Conservation (phyloP, 2,888 invertebrate genomes). For the Patella caerulea region DNA sequence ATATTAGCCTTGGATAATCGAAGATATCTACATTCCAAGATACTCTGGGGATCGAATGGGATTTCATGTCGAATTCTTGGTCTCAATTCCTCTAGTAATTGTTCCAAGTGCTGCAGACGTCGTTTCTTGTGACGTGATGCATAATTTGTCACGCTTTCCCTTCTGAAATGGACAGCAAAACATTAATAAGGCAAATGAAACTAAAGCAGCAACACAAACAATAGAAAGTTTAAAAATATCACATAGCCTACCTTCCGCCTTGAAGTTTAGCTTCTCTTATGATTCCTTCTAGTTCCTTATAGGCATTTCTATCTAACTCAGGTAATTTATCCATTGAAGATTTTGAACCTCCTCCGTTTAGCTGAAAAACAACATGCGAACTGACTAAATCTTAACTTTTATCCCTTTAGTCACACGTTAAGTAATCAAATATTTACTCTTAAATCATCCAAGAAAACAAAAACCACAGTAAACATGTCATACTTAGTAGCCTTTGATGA, state of each 20-base stretch:
- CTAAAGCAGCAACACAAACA: too few relatives aligned
- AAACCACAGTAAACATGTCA: too few relatives aligned
- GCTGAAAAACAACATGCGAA: too few relatives aligned
- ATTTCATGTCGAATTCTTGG: slow-evolving; percentile 24
- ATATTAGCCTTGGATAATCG: slow-evolving; percentile 52
- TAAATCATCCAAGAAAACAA: too few relatives aligned
- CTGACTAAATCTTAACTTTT: too few relatives aligned
- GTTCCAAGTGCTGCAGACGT: slow-evolving; percentile 45
- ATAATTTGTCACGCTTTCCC: neutral
- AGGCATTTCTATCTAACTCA: neutral
- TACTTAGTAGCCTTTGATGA: too few relatives aligned
- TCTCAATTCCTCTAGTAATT: slow-evolving; percentile 36
- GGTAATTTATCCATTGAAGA: neutral
- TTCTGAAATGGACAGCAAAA: neutral
- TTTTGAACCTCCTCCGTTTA: too few relatives aligned
- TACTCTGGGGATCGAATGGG: slow-evolving; percentile 38
- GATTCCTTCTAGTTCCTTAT: neutral
- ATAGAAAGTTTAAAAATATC: too few relatives aligned
- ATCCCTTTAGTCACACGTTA: too few relatives aligned
- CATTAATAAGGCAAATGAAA: too few relatives aligned
- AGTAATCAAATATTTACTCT: too few relatives aligned
- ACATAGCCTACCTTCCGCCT: too few relatives aligned
- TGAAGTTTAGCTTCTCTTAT: neutral
- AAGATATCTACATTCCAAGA: slow-evolving; percentile 54
- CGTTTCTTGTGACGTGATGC: slow-evolving; percentile 41